Percentiles rank a stretch among this genome's conserved stretches.
Conservation (phyloP, 2,888 invertebrate species). For the Chirona hameri region DNA sequence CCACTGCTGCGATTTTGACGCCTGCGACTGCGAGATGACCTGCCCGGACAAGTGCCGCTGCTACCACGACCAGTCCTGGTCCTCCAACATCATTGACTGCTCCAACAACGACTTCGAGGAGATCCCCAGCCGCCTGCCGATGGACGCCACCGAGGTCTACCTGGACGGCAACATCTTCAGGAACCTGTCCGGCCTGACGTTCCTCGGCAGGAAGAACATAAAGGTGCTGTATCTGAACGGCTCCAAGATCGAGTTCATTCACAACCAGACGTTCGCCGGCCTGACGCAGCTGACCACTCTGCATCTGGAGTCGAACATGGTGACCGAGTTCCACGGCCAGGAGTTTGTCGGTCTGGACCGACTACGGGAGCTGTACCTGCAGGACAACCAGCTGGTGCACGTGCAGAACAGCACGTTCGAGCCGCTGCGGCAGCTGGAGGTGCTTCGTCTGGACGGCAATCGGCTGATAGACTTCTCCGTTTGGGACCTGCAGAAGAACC, state of each 20-base stretch:
- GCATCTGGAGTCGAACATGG: constrained; percentile 69
- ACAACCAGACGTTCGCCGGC: constrained; percentile 81
- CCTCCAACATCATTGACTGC: constrained; percentile 80
- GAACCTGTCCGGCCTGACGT: constrained; percentile 72
- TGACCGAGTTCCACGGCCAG: constrained; percentile 67
- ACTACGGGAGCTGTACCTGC: constrained; percentile 66
- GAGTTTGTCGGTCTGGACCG: constrained; percentile 75
- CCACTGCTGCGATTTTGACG: constrained; percentile 86
- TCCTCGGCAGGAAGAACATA: constrained; percentile 76
- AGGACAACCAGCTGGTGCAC: constrained; percentile 65
- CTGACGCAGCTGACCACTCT: constrained; percentile 68
- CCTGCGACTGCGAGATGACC: constrained; percentile 89
- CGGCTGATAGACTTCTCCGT: constrained; percentile 63
- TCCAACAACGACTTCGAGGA: constrained; percentile 52
- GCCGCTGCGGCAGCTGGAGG: constrained; percentile 60
- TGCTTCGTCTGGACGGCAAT: constrained; percentile 68
- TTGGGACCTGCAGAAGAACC: constrained; percentile 57
- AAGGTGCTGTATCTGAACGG: constrained; percentile 71
- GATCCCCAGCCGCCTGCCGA: constrained; percentile 77
- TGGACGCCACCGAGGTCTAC: constrained; percentile 85
- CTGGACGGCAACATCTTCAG: constrained; percentile 78
- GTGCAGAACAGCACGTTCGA: constrained; percentile 69
- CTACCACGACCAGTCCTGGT: constrained; percentile 83
- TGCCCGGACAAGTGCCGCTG: constrained; percentile 83
- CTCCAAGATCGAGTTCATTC: constrained; percentile 71